Percentiles rank a stretch among this genome's conserved stretches.
These are phyloP conservation scores for Metallyticus violacea DNA, from an alignment of 2,888 invertebrate species.

Conservation along the genomic window DNA sequence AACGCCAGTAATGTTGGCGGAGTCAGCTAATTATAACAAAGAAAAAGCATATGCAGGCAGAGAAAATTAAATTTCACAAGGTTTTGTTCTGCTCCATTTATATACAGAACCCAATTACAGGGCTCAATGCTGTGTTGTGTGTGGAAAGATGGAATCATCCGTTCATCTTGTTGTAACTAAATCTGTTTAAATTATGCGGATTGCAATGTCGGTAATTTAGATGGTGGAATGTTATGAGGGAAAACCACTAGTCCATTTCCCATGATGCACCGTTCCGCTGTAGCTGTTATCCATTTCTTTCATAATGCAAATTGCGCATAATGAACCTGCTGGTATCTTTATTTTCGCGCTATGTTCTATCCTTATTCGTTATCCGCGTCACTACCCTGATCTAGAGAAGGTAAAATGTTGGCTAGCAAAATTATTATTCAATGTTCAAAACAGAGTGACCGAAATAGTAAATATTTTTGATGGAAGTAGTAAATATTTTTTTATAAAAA, in stretches of 20 bases:
- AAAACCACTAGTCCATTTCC: neutral
- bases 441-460: too few relatives aligned
- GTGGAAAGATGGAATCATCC: neutral
- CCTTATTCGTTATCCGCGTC: too few relatives aligned
- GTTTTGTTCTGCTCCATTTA: neutral
- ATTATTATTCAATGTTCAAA: too few relatives aligned
- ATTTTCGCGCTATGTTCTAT: too few relatives aligned
- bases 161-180: neutral
- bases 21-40: neutral
- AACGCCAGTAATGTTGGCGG: neutral
- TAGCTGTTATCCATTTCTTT: neutral
- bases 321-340: too few relatives aligned
- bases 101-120: neutral
- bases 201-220: neutral
- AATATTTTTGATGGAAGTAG: too few relatives aligned
- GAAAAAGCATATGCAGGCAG: neutral
- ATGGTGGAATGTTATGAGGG: neutral
- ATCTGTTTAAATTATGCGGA: neutral
- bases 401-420: too few relatives aligned
- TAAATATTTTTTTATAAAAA: too few relatives aligned
- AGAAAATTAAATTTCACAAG: neutral
- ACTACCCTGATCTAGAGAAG: too few relatives aligned
- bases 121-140: neutral
- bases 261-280: neutral
- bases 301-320: neutral